These are phyloP conservation scores for Gortyna flavago DNA, from an alignment of 2,888 invertebrate genomes.

Conservation along the genomic window DNA sequence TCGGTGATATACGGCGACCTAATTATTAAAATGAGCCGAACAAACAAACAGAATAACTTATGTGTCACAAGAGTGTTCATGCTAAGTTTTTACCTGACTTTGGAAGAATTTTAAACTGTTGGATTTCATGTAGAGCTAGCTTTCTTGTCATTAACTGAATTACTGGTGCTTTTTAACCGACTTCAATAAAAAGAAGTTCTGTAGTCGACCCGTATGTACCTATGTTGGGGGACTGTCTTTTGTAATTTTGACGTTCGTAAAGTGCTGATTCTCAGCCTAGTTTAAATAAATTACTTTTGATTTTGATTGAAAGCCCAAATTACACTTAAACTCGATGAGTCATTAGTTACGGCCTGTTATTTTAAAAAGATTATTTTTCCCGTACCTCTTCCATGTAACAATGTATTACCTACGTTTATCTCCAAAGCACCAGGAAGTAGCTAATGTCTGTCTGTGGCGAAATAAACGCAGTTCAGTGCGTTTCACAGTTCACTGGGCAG, in stretches of 20 bases:
- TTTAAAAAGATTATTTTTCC: background rate
- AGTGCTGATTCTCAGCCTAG: no score
- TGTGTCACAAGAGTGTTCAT: conserved; percentile 1
- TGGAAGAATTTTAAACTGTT: background rate
- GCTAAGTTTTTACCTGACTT: background rate
- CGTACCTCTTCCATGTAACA: background rate
- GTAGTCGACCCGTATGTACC: no score
- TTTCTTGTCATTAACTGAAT: background rate
- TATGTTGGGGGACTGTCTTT: no score
- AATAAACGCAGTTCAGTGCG: conserved; percentile 44
- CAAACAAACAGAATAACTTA: conserved; percentile 39
- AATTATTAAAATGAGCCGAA: conserved; percentile 39
- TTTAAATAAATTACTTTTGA: no score
- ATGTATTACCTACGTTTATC: conserved; percentile 19
- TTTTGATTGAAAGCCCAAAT: no score
- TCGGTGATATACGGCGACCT: conserved; percentile 48
- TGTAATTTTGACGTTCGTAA: no score
- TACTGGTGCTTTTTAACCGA: background rate
- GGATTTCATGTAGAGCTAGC: background rate
- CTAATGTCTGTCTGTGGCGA: conserved; percentile 17
- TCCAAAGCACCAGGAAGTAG: conserved; percentile 19
- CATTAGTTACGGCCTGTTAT: background rate
- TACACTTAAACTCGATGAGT: background rate
- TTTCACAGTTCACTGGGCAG: conserved; percentile 50
- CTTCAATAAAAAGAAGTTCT: background rate